These are phyloP conservation scores for Ptyas mucosa DNA, from an alignment of 2,113 vertebrate genomes.

Conservation along the genomic window DNA sequence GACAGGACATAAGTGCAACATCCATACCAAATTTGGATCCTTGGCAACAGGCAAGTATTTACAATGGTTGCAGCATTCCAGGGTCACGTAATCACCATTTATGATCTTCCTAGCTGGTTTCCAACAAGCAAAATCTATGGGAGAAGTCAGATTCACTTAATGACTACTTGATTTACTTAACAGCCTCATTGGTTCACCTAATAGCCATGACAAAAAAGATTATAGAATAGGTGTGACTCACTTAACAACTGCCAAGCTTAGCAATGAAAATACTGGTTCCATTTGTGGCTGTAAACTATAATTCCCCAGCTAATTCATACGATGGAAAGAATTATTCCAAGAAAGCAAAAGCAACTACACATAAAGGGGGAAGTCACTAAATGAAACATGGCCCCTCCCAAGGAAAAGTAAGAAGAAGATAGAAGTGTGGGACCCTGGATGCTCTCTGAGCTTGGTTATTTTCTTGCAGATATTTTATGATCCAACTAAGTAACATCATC, in stretches of 20 bases:
- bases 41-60: no score
- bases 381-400: fast-evolving
- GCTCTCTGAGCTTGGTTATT: no score
- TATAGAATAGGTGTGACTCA: neutral
- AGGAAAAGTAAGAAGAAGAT: fast-evolving
- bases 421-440: no score
- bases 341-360: neutral
- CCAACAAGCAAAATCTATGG: neutral
- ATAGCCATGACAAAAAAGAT: neutral
- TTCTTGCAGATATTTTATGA: no score
- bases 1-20: neutral
- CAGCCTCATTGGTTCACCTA: neutral
- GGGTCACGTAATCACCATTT: neutral
- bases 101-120: neutral
- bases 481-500: no score
- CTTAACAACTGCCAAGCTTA: neutral
- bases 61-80: no score
- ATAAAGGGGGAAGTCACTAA: neutral
- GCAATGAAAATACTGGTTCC: neutral
- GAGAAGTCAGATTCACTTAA: neutral
- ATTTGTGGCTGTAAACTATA: neutral
- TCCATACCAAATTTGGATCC: neutral
- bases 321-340: neutral
- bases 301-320: neutral
- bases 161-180: neutral